Percentiles rank a stretch among this genome's conserved stretches.
Evolutionary conservation across 2,888 invertebrate genomes (phyloP).

Genomic region (Trichopria drosophilae): DNA sequence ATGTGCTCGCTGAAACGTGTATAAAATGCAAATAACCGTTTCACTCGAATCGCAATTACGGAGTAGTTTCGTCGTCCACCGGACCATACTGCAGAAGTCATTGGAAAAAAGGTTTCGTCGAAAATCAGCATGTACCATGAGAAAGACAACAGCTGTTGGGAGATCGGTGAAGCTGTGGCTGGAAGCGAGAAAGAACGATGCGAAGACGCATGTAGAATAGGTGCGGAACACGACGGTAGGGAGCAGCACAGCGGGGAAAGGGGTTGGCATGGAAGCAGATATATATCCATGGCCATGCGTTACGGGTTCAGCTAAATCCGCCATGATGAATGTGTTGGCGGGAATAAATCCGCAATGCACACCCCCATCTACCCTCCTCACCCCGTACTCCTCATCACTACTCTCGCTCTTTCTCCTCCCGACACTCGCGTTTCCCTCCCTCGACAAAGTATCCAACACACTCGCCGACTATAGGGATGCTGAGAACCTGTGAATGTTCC

Average conservation of each 20-base stretch:
- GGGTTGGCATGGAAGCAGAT: conserved; percentile 53
- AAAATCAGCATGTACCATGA: too few relatives aligned
- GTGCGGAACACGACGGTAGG: conserved; percentile 18
- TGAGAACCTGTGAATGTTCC: too few relatives aligned
- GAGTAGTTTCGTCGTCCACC: too few relatives aligned
- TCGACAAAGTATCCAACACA: too few relatives aligned
- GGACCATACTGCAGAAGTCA: too few relatives aligned
- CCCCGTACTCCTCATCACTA: conserved; percentile 35
- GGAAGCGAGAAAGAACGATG: conserved; percentile 22
- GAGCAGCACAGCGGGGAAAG: conserved; percentile 23
- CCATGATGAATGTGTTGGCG: conserved; percentile 60
- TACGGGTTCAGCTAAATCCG: conserved; percentile 60
- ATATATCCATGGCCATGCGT: conserved; percentile 59
- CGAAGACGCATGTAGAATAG: conserved; percentile 28
- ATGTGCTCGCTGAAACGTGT: too few relatives aligned
- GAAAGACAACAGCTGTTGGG: too few relatives aligned
- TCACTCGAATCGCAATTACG: too few relatives aligned
- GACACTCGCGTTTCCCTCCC: conserved; percentile 44
- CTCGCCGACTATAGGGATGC: too few relatives aligned
- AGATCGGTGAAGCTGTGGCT: conserved; percentile 29
- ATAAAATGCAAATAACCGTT: too few relatives aligned
- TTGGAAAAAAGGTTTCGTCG: too few relatives aligned
- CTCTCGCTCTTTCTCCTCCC: conserved; percentile 30
- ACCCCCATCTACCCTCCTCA: conserved; percentile 47
- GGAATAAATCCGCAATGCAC: conserved; percentile 60